phyloP scores from a whole-genome alignment of 2,113 vertebrate species.

The Thomomys bottae region DNA sequence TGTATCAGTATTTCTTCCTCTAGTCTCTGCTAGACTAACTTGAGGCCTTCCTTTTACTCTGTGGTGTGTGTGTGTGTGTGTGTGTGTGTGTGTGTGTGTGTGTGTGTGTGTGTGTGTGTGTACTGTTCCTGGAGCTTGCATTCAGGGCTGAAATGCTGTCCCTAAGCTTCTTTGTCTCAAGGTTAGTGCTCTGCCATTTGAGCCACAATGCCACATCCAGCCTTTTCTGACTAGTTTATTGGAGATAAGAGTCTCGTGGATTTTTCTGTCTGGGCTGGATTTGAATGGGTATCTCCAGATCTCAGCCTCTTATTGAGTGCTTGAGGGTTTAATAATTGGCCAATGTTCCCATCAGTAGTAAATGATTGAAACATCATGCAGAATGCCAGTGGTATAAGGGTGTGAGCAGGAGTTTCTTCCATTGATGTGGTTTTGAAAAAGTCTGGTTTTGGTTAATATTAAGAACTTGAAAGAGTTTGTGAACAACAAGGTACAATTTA shows the following conservation, averaged over 20 bases:
- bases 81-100: too few relatives aligned
- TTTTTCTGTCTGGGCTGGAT: too few relatives aligned
- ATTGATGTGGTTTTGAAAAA: slow-evolving; percentile 49
- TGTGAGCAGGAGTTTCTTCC: slow-evolving; percentile 15
- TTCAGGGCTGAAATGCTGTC: too few relatives aligned
- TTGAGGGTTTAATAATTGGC: slow-evolving; percentile 16
- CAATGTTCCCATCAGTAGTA: not conserved
- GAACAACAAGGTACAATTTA: slow-evolving; percentile 55
- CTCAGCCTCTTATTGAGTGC: not conserved
- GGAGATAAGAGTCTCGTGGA: too few relatives aligned
- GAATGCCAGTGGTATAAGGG: not conserved
- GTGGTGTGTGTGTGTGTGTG: too few relatives aligned
- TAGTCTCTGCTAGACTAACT: not conserved
- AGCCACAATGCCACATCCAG: too few relatives aligned
- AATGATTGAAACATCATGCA: not conserved
- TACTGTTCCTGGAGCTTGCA: too few relatives aligned
- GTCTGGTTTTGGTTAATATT: slow-evolving; percentile 54
- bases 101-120: too few relatives aligned
- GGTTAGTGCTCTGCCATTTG: too few relatives aligned
- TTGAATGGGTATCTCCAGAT: too few relatives aligned
- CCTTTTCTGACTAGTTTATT: too few relatives aligned
- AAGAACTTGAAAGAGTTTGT: slow-evolving; percentile 56
- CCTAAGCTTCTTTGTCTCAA: too few relatives aligned
- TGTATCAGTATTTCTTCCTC: not conserved
- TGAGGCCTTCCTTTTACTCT: not conserved